Percentiles rank a stretch among this genome's conserved stretches.
Conservation (phyloP, 2,797 vertebrate genomes). For the Gymnopithys bicolor region DNA sequence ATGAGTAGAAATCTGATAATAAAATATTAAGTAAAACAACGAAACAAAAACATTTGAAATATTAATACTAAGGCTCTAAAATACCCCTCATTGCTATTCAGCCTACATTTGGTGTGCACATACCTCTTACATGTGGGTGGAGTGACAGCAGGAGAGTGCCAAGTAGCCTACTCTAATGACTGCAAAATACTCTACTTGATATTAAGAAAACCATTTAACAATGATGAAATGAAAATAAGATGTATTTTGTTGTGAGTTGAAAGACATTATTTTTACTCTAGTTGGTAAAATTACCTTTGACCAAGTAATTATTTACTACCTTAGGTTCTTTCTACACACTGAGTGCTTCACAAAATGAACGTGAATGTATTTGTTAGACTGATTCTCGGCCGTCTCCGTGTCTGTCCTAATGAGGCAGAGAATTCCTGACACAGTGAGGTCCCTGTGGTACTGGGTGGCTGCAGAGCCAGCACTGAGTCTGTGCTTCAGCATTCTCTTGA, state of each 20-base stretch:
- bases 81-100: constrained; percentile 39
- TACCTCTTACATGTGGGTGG: background rate
- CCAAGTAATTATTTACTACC: background rate
- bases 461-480: background rate
- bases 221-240: constrained; percentile 9
- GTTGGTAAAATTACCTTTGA: background rate
- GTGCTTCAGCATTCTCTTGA: background rate
- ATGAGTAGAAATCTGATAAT: constrained; percentile 69
- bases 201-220: background rate
- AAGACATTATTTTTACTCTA: background rate
- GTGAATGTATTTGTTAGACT: background rate
- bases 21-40: constrained; percentile 75
- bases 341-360: background rate
- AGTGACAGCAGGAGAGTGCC: background rate
- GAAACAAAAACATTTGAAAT: constrained; percentile 70
- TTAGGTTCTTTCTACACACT: background rate
- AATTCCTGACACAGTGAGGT: background rate
- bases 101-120: background rate
- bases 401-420: background rate
- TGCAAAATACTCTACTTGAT: constrained; percentile 6
- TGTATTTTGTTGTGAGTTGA: background rate
- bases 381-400: fast-evolving
- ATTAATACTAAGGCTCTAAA: constrained; percentile 59
- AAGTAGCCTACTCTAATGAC: background rate
- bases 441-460: background rate